Evolutionary conservation across 1,140 invertebrate species (phyloP).

Genomic region (Brachionus plicatilis): DNA sequence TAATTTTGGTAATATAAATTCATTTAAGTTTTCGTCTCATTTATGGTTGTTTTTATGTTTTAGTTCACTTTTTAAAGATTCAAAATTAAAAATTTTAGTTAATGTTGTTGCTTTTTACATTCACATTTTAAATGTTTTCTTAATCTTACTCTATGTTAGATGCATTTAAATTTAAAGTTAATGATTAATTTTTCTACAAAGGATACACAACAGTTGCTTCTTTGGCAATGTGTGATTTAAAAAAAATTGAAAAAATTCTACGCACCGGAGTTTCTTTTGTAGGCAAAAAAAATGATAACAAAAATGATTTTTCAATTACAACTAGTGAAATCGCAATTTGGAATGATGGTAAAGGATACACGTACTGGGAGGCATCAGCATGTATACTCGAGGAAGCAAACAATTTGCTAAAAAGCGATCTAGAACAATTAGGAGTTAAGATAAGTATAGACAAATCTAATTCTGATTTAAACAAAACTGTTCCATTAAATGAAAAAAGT

Average conservation of each 20-base stretch:
- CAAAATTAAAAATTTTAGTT: no score
- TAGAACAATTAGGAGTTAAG: conserved; percentile 48
- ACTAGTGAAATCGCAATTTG: conserved; percentile 61
- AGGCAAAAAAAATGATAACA: conserved; percentile 67
- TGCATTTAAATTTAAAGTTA: background rate
- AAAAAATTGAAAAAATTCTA: conserved; percentile 28
- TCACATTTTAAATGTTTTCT: background rate
- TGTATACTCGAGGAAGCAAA: conserved; percentile 75
- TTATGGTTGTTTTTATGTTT: no score
- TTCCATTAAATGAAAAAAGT: background rate
- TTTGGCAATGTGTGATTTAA: conserved; percentile 23
- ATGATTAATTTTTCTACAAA: background rate
- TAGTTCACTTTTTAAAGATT: no score
- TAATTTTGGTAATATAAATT: no score
- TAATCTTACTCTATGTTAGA: background rate
- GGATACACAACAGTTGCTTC: conserved; percentile 31
- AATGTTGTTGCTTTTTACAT: no score
- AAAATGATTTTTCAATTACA: conserved; percentile 64
- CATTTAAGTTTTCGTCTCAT: no score
- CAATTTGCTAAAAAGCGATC: conserved; percentile 49
- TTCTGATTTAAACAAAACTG: background rate
- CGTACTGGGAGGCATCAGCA: conserved; percentile 71
- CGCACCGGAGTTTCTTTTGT: conserved; percentile 49
- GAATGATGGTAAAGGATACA: conserved; percentile 67
- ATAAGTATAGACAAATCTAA: background rate